Evolutionary conservation across 2,888 invertebrate species (phyloP).

Genomic region (Spialia ferax): DNA sequence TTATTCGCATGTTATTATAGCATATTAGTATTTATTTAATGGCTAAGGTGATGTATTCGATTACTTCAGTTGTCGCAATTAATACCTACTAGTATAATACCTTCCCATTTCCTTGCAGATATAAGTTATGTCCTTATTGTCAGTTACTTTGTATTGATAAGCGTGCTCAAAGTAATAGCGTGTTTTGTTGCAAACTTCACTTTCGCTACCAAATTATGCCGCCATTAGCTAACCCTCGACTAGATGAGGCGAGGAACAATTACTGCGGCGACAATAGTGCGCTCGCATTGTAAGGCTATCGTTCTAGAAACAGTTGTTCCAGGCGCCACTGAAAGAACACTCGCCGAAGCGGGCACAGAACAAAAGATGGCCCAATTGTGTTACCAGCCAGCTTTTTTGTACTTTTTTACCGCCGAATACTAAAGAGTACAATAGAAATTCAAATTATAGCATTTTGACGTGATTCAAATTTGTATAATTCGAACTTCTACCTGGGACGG

Average conservation of each 20-base stretch:
- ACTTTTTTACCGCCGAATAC: conserved; percentile 61
- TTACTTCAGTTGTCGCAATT: not conserved
- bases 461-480: conserved; percentile 31
- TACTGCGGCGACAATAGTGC: conserved; percentile 69
- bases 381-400: conserved; percentile 62
- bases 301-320: conserved; percentile 71
- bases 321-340: conserved; percentile 62
- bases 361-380: conserved; percentile 71
- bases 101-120: not conserved
- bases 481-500: conserved; percentile 28
- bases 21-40: not conserved
- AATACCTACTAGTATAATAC: no score
- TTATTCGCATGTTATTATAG: not conserved
- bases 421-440: conserved; percentile 60
- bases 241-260: conserved; percentile 71
- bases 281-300: conserved; percentile 66
- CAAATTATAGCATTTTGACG: conserved; percentile 46
- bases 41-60: not conserved
- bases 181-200: conserved; percentile 36
- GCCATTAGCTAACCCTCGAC: conserved; percentile 66
- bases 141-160: conserved; percentile 17
- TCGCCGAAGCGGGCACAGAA: conserved; percentile 57
- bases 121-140: not conserved
- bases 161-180: conserved; percentile 18
- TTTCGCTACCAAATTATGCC: conserved; percentile 58